These are phyloP conservation scores for Drosophila yakuba DNA, from an alignment of 1,140 invertebrate genomes.

Conservation along the genomic window DNA sequence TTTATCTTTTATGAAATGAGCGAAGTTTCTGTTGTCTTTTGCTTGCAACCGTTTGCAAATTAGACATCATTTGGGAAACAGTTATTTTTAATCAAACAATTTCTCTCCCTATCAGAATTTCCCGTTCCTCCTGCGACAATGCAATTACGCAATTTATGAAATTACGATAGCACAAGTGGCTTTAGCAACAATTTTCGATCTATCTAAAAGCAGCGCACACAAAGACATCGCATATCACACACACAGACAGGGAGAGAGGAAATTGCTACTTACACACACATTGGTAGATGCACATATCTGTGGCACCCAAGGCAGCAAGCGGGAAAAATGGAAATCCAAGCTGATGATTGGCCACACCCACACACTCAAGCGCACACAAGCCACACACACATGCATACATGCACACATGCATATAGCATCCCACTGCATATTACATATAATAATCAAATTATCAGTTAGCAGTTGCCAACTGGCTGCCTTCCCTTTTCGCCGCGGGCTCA, in stretches of 20 bases:
- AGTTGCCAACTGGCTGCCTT: conserved; percentile 42
- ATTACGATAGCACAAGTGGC: conserved; percentile 57
- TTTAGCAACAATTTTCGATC: conserved; percentile 53
- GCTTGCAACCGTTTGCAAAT: no score
- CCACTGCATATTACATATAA: conserved; percentile 40
- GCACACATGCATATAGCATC: not conserved
- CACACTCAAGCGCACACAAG: not conserved
- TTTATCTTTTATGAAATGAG: no score
- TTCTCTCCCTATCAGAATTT: no score
- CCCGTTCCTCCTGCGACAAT: conserved; percentile 45
- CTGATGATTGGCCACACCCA: conserved; percentile 23
- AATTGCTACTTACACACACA: conserved; percentile 47
- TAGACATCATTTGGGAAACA: no score
- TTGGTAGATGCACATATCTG: conserved; percentile 9
- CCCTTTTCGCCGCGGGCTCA: not conserved
- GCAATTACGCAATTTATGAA: conserved; percentile 72
- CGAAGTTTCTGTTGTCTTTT: no score
- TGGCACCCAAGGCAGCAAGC: conserved; percentile 29
- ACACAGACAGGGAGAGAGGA: conserved; percentile 21
- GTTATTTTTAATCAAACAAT: not conserved
- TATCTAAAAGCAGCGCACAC: not conserved
- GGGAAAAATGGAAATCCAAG: conserved; percentile 33
- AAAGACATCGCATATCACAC: not conserved
- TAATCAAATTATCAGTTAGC: conserved; percentile 70
- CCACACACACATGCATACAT: not conserved